Evolutionary conservation across 2,113 vertebrate species (phyloP).

Genomic region (Oryzias celebensis): DNA sequence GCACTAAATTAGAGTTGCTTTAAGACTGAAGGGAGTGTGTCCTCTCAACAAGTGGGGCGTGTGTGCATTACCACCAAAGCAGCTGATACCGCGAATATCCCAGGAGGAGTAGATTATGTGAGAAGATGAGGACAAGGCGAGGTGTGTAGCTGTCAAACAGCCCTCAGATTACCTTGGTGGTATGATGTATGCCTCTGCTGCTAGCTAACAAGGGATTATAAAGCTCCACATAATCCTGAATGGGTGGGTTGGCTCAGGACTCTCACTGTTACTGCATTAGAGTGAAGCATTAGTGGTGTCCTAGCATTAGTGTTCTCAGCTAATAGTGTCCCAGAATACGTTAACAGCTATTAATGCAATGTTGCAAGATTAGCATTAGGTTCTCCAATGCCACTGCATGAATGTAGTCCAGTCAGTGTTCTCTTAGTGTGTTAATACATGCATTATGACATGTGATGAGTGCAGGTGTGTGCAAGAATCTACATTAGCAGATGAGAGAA

Average conservation of each 20-base stretch:
- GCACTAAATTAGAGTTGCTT: neutral
- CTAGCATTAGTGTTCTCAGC: constrained; percentile 70
- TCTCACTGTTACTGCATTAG: constrained; percentile 73
- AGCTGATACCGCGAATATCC: constrained; percentile 24
- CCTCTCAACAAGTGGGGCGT: constrained; percentile 22
- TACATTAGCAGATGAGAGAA: constrained; percentile 42
- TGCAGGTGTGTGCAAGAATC: constrained; percentile 18
- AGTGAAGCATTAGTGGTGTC: constrained; percentile 70
- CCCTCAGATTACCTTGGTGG: constrained; percentile 64
- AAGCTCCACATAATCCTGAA: constrained; percentile 70
- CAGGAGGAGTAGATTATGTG: constrained; percentile 64
- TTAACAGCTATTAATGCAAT: constrained; percentile 68
- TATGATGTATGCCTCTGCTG: constrained; percentile 68
- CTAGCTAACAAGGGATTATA: constrained; percentile 75
- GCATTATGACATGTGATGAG: constrained; percentile 5
- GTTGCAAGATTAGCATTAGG: constrained; percentile 67
- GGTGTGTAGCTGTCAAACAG: constrained; percentile 65
- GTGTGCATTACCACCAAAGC: constrained; percentile 26
- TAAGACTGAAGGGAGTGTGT: constrained; percentile 15
- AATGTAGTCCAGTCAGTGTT: constrained; percentile 9
- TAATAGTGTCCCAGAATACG: constrained; percentile 74
- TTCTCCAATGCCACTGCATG: constrained; percentile 54
- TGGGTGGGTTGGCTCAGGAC: constrained; percentile 72
- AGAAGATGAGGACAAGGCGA: constrained; percentile 63
- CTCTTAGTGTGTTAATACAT: constrained; percentile 17